Evolutionary conservation across 2,113 vertebrate species (phyloP).

Genomic region (Turnix velox): DNA sequence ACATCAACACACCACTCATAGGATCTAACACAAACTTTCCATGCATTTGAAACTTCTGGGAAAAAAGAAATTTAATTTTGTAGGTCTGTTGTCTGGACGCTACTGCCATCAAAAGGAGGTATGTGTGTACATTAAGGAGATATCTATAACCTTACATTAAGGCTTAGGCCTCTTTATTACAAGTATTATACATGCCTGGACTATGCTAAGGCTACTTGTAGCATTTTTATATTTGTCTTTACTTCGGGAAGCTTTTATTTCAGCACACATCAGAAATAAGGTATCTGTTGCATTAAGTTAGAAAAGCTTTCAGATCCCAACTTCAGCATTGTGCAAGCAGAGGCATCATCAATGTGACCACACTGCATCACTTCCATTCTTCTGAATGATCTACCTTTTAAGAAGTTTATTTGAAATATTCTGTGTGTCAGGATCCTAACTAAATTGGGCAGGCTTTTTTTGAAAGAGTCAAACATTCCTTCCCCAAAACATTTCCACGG

Average conservation of each 20-base stretch:
- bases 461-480: not conserved
- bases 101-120: not conserved
- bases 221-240: not conserved
- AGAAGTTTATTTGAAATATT: not conserved
- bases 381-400: not conserved
- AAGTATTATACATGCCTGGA: not conserved
- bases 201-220: not conserved
- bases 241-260: not conserved
- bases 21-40: not conserved
- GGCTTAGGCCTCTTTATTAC: not conserved
- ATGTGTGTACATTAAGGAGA: not conserved
- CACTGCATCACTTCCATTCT: not conserved
- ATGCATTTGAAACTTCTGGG: not conserved
- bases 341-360: not conserved
- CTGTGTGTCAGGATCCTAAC: not conserved
- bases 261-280: not conserved
- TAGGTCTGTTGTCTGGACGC: not conserved
- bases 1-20: not conserved
- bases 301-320: not conserved
- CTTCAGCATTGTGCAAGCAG: fast-evolving
- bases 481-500: not conserved
- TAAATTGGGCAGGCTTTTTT: not conserved
- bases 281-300: not conserved
- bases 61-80: not conserved
- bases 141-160: not conserved